Evolutionary conservation across 2,888 invertebrate species (phyloP), one percentile per base, ranked within the genome.

Genomic region (Pyrrhopygopsis socrates): DNA sequence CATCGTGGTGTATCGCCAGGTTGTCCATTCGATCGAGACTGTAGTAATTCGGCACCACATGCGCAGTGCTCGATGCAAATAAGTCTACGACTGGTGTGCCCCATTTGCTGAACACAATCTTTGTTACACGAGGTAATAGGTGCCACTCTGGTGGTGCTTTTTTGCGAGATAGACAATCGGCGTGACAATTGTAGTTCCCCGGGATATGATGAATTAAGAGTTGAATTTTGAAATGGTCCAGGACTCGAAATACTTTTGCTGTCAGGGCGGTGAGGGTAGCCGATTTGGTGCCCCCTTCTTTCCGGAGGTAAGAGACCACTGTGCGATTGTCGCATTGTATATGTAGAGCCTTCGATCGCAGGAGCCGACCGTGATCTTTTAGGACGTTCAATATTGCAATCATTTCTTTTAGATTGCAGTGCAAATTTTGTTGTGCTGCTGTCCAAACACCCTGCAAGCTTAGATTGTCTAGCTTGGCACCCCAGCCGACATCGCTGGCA

Each of bases 321-420:
- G 87, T 84, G 30, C 68, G 75, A 74, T 77, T 84, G 87, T 84
- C 88, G 79, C 84, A 88, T 45, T 91, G 92, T 60, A 84, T 63
- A 2, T 82, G 68, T 2, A 70, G 27, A 27, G 70, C 24, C 45
- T 70, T 27, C 18, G 70, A 70, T 27, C 22, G 41, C 70, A 70
- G 24, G 70, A 45, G 20, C 70, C 45, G 41, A 70, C 70, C 5
- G 34, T 34, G 34, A 34, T 34, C 34, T 34, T 11, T 5, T 34
- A 34, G 11, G 5, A 34, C 34, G 34, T 34, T 34, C 11, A 34
- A 11, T 34, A n/a, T n/a, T n/a, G n/a, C n/a, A n/a, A n/a, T 34
- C 34, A 34, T 34, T 34, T 34, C 34, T 11, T 34, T 34, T 11
- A 8, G 34, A 34, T 34, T 34, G 34, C 11, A 34, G 34, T 34